Percentiles rank a stretch among this genome's conserved stretches.
Evolutionary conservation across 2,113 vertebrate species (phyloP).

Genomic region (Saccopteryx bilineata): DNA sequence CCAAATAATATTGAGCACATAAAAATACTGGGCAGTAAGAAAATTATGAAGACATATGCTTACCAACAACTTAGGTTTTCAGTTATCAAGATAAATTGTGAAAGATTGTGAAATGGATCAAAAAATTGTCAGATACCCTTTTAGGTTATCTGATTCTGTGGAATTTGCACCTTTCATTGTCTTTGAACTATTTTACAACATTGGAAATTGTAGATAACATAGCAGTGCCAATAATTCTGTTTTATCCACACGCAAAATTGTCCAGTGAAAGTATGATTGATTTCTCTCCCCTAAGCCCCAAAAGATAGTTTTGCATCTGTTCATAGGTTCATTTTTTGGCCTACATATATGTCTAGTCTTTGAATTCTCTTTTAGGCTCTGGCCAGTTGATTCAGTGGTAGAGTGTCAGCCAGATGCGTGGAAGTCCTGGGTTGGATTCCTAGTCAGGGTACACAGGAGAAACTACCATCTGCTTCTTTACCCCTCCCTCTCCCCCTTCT

Average conservation of each 20-base stretch:
- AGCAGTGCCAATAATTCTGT: constrained; percentile 11
- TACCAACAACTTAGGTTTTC: not conserved
- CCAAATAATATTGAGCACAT: not conserved
- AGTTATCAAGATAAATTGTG: not conserved
- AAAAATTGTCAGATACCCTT: not conserved
- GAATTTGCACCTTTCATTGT: not conserved
- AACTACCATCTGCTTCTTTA: too few species aligned
- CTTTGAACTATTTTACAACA: constrained; percentile 19
- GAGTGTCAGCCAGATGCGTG: too few species aligned
- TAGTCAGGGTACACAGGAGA: too few species aligned
- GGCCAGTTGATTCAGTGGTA: too few species aligned
- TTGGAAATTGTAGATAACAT: not conserved
- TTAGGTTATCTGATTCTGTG: not conserved
- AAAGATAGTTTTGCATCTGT: not conserved
- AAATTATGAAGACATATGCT: not conserved
- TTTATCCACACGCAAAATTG: not conserved
- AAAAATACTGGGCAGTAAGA: not conserved
- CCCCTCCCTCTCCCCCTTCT: too few species aligned
- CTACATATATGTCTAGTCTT: not conserved
- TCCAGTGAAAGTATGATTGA: not conserved
- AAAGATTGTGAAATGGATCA: not conserved
- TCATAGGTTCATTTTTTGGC: constrained; percentile 27
- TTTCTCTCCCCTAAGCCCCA: not conserved
- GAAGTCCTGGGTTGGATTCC: too few species aligned
- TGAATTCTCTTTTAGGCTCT: constrained; percentile 1